Percentiles rank a stretch among this genome's conserved stretches.
Evolutionary conservation across 2,797 vertebrate genomes (phyloP).

Genomic region (Anguilla obscura): DNA sequence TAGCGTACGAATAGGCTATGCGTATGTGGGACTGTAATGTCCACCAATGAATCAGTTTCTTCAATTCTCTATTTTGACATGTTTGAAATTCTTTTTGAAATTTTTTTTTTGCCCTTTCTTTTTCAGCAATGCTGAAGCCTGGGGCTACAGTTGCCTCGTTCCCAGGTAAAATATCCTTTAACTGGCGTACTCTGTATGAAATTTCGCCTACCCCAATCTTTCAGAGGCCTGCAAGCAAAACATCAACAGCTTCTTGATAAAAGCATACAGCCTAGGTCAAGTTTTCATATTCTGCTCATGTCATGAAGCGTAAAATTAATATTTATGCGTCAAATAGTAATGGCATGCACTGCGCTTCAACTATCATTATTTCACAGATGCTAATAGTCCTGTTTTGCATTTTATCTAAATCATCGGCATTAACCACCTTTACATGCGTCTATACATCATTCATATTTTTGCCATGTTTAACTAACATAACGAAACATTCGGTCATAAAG

Average conservation of each 20-base stretch:
- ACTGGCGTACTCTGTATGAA: conserved; percentile 21
- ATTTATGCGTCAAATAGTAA: conserved; percentile 18
- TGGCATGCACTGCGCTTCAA: conserved; percentile 7
- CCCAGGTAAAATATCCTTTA: conserved; percentile 21
- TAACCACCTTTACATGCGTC: background rate
- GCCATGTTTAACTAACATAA: background rate
- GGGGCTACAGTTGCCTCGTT: conserved; percentile 15
- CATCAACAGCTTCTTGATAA: background rate
- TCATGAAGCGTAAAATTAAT: background rate
- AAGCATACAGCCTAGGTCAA: background rate
- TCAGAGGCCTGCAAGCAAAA: conserved; percentile 24
- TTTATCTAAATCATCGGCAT: background rate
- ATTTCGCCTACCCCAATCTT: conserved; percentile 24
- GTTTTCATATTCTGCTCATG: conserved; percentile 1
- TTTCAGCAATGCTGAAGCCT: background rate
- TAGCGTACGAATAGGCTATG: too few relatives aligned
- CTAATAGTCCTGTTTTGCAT: background rate
- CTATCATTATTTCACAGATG: background rate
- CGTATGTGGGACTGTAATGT: too few relatives aligned
- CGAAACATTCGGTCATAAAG: conserved; percentile 4
- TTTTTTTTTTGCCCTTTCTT: too few relatives aligned
- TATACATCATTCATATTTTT: background rate
- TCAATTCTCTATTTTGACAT: background rate
- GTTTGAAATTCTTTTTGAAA: background rate
- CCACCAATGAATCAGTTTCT: background rate